A percentile compares a stretch with the other conserved stretches of the same genome.
Evolutionary conservation across 2,797 vertebrate genomes (phyloP).

Genomic region (Urosaurus nigricauda): DNA sequence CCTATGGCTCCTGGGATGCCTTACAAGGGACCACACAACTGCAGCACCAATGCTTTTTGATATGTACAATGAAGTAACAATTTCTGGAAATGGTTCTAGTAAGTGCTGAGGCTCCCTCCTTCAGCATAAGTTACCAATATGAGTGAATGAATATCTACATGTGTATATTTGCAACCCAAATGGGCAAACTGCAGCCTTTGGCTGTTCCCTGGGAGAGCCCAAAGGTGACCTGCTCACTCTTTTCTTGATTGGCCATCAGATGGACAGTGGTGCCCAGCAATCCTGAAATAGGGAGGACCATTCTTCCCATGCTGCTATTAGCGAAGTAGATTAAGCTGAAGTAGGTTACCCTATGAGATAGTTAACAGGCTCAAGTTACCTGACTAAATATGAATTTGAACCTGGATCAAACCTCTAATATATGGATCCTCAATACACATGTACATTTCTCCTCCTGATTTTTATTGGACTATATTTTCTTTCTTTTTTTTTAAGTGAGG

Average conservation of each 20-base stretch:
- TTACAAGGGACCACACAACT: not conserved
- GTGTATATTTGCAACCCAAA: not conserved
- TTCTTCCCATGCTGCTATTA: not conserved
- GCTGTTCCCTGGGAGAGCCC: not conserved
- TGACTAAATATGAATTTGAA: not conserved
- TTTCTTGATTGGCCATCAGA: not conserved
- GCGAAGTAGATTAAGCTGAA: not conserved
- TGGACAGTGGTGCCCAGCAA: not conserved
- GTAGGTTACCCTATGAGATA: not conserved
- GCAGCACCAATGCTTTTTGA: not conserved
- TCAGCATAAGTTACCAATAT: not conserved
- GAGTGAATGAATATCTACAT: not conserved
- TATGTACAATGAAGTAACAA: not conserved
- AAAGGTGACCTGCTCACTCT: not conserved
- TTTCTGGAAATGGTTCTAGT: slow-evolving; percentile 11
- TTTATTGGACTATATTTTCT: not conserved
- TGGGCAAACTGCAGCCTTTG: not conserved
- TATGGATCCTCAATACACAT: not conserved
- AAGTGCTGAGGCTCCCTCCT: not conserved
- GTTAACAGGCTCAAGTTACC: not conserved
- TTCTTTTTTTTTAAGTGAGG: too few species aligned
- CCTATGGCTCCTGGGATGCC: not conserved
- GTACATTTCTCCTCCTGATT: not conserved
- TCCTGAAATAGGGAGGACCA: too few species aligned
- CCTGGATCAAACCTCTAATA: not conserved